phyloP scores from a whole-genome alignment of 1,140 invertebrate species.

The Homalodisca vitripennis region DNA sequence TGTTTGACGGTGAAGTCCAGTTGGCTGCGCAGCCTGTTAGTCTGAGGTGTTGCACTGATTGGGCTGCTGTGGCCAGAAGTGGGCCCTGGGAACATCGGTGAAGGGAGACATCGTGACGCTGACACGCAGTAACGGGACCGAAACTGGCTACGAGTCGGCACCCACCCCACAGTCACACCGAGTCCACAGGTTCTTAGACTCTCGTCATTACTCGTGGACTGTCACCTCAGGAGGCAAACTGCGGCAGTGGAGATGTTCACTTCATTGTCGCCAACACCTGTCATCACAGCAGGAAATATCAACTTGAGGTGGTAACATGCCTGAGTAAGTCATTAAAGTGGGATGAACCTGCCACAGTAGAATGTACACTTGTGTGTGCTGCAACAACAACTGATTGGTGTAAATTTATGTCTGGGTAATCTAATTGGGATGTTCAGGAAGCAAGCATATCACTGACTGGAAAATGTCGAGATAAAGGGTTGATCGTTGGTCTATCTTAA shows the following conservation, averaged over 20 bases:
- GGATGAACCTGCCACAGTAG: too few species aligned
- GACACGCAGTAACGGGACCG: constrained; percentile 32
- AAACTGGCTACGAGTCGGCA: constrained; percentile 39
- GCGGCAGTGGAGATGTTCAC: constrained; percentile 48
- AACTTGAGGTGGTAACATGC: too few species aligned
- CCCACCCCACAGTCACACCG: constrained; percentile 50
- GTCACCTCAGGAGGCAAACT: constrained; percentile 46
- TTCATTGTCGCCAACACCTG: constrained; percentile 47
- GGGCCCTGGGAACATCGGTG: neutral
- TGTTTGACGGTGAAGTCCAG: constrained; percentile 46
- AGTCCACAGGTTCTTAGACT: constrained; percentile 47
- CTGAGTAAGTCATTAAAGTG: too few species aligned
- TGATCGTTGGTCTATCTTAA: too few species aligned
- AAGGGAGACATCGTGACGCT: constrained; percentile 17
- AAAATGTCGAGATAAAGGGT: too few species aligned
- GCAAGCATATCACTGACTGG: too few species aligned
- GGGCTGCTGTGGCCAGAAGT: constrained; percentile 29
- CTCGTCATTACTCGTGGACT: constrained; percentile 46
- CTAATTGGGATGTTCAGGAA: too few species aligned
- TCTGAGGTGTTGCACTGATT: constrained; percentile 53
- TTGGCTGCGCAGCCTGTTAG: constrained; percentile 46
- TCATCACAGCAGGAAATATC: neutral
- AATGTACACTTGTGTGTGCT: too few species aligned
- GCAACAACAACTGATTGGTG: too few species aligned
- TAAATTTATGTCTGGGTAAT: too few species aligned